phyloP scores from a whole-genome alignment of 2,888 invertebrate genomes.

The Cryptus viduatorius region DNA sequence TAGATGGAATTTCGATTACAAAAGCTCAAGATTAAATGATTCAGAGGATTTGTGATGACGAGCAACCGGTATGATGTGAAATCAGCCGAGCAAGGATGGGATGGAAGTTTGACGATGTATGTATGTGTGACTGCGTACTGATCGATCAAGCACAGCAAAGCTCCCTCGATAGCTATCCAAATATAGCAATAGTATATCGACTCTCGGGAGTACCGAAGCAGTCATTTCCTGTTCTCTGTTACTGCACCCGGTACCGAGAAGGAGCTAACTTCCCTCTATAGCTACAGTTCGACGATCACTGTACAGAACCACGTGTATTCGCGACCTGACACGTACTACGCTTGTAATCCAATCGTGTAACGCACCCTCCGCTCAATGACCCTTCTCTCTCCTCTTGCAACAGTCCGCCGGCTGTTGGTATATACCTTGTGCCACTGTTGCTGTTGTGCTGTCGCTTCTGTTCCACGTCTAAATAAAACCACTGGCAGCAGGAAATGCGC shows the following conservation, averaged over 20 bases:
- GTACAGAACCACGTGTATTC: conserved; percentile 59
- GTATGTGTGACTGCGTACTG: background rate
- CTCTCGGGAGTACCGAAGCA: background rate
- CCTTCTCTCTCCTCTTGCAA: conserved; percentile 37
- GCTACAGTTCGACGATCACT: conserved; percentile 29
- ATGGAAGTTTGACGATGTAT: background rate
- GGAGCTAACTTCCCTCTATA: conserved; percentile 26
- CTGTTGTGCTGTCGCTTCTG: conserved; percentile 33
- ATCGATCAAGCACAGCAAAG: conserved; percentile 34
- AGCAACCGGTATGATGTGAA: background rate
- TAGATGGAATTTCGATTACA: background rate
- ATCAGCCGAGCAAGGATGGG: background rate
- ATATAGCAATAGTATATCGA: conserved; percentile 36
- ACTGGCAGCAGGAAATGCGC: conserved; percentile 3
- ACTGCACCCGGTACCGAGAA: conserved; percentile 30
- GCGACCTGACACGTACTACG: conserved; percentile 64
- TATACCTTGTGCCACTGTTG: conserved; percentile 10
- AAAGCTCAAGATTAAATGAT: background rate
- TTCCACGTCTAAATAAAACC: conserved; percentile 28
- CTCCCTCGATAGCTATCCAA: conserved; percentile 20
- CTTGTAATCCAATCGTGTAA: conserved; percentile 68
- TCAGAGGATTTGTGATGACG: background rate
- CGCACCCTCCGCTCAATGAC: conserved; percentile 58
- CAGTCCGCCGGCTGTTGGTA: conserved; percentile 31
- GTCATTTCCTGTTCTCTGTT: conserved; percentile 25